Evolutionary conservation across 2,113 vertebrate genomes (phyloP).

Genomic region (Neopipo cinnamomea): DNA sequence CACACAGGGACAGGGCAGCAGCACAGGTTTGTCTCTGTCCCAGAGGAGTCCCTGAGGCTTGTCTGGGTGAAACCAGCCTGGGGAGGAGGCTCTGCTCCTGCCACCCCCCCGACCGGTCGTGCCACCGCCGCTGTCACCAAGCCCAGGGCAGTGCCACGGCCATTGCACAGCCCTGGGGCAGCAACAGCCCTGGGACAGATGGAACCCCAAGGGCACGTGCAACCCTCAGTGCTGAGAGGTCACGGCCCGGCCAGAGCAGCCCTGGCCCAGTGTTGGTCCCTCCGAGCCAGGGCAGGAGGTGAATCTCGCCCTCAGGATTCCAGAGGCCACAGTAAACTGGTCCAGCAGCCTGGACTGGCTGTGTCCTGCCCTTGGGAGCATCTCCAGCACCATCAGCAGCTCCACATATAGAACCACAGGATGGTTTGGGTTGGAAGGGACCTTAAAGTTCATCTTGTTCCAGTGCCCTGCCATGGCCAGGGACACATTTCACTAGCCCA

Average conservation of each 20-base stretch:
- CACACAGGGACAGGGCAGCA: not conserved
- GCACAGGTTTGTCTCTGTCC: not conserved
- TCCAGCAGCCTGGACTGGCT: not conserved
- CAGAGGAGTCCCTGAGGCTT: rapidly evolving
- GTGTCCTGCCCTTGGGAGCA: not conserved
- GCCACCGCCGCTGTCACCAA: rapidly evolving
- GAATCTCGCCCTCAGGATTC: not conserved
- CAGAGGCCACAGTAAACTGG: not conserved
- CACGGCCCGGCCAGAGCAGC: not conserved
- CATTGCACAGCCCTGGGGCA: not conserved
- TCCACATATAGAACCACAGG: rapidly evolving
- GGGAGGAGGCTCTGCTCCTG: not conserved
- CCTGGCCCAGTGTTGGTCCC: not conserved
- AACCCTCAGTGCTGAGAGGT: not conserved
- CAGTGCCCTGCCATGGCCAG: not conserved
- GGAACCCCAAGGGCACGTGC: not conserved
- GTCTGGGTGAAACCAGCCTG: not conserved
- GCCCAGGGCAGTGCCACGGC: not conserved
- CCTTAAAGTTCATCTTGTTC: rapidly evolving
- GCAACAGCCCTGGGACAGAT: not conserved
- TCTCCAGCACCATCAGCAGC: not conserved
- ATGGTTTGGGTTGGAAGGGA: not conserved
- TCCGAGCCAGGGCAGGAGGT: not conserved
- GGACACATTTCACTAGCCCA: not conserved
- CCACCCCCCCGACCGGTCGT: rapidly evolving